These are phyloP conservation scores for Vultur gryphus DNA, from an alignment of 2,797 vertebrate genomes.

Conservation along the genomic window DNA sequence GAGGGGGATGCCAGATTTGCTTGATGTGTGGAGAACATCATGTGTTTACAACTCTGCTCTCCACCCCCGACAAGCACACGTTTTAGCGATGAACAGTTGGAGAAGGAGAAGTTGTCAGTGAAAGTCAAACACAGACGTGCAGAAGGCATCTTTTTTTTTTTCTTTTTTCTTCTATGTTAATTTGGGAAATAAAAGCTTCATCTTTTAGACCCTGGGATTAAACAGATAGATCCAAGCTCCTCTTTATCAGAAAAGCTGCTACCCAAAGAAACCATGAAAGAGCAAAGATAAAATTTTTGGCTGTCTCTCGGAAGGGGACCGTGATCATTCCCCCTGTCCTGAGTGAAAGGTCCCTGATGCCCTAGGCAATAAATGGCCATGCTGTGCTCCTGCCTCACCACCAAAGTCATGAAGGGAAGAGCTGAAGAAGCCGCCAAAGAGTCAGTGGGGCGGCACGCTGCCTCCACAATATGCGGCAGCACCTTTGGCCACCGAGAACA, in stretches of 20 bases:
- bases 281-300: background rate
- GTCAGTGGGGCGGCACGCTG: rapidly evolving
- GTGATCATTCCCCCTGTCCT: background rate
- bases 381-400: background rate
- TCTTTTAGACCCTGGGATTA: background rate
- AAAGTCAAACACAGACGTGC: background rate
- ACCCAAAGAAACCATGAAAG: background rate
- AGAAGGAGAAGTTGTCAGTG: conserved; percentile 6
- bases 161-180: background rate
- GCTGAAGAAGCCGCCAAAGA: background rate
- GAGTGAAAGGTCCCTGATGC: background rate
- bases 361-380: background rate
- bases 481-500: background rate
- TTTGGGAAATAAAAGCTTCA: background rate
- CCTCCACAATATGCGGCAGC: rapidly evolving
- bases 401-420: background rate
- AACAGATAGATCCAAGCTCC: background rate
- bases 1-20: background rate
- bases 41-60: conserved; percentile 30
- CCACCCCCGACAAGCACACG: background rate
- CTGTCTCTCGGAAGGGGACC: background rate
- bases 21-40: background rate
- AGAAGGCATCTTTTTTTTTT: background rate
- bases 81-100: conserved; percentile 11
- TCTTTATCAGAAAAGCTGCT: background rate